These are phyloP conservation scores for Baccha elongata DNA, from an alignment of 2,888 invertebrate species.

Conservation along the genomic window DNA sequence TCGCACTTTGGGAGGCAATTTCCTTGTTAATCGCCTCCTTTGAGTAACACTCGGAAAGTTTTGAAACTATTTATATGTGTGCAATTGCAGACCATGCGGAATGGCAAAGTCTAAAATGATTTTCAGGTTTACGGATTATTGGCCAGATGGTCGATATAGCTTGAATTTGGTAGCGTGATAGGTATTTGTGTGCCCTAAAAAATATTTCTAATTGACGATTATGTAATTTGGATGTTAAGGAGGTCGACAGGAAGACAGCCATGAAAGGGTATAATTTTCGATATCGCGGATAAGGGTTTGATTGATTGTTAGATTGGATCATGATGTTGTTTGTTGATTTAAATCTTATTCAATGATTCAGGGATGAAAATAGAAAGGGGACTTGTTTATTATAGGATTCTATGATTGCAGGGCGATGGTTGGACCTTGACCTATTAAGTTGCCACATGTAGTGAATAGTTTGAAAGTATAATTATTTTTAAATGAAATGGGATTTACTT, in stretches of 20 bases:
- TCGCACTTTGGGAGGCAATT: slow-evolving; percentile 66
- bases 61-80: slow-evolving; percentile 42
- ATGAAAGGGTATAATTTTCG: slow-evolving; percentile 38
- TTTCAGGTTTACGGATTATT: slow-evolving; percentile 58
- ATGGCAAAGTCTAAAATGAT: slow-evolving; percentile 51
- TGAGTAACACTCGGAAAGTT: slow-evolving; percentile 16
- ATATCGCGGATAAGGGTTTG: slow-evolving; percentile 39
- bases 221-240: slow-evolving; percentile 55
- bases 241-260: slow-evolving; percentile 15
- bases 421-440: not conserved
- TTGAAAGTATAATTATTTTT: no score
- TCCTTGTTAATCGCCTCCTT: slow-evolving; percentile 59
- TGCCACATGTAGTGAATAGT: not conserved
- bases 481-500: no score
- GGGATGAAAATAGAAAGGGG: not conserved
- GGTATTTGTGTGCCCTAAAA: slow-evolving; percentile 57
- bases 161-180: slow-evolving; percentile 15
- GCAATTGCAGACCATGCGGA: slow-evolving; percentile 61
- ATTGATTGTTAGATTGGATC: slow-evolving; percentile 44
- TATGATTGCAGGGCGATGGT: not conserved
- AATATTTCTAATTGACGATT: slow-evolving; percentile 60
- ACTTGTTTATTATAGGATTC: not conserved
- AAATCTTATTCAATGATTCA: slow-evolving; percentile 16
- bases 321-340: slow-evolving; percentile 21
- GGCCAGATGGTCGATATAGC: slow-evolving; percentile 48